Conservation (phyloP, 2,888 invertebrate species). For the Ornithoptera priamus region DNA sequence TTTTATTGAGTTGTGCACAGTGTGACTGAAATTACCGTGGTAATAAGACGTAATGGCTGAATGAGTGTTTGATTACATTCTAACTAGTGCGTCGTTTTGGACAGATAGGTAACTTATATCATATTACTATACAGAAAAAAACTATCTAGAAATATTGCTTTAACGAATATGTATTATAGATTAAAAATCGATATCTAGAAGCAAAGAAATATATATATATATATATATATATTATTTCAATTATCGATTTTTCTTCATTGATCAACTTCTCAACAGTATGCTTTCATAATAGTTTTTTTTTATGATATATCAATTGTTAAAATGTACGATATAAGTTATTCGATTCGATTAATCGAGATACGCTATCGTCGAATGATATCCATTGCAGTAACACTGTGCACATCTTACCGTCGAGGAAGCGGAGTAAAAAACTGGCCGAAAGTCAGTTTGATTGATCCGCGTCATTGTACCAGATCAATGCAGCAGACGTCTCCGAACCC, state of each 20-base stretch:
- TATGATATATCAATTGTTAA: too few species aligned
- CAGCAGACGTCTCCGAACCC: slow-evolving; percentile 14
- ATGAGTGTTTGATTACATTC: too few species aligned
- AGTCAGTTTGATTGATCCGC: slow-evolving; percentile 44
- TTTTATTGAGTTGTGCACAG: too few species aligned
- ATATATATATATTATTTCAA: not conserved
- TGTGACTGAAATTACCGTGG: too few species aligned
- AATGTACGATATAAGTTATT: slow-evolving; percentile 12
- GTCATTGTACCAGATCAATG: slow-evolving; percentile 39
- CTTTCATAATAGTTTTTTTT: too few species aligned
- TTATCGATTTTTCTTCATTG: not conserved
- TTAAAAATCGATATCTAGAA: not conserved
- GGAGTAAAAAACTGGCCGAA: slow-evolving; percentile 16
- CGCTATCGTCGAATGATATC: not conserved
- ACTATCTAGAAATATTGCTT: not conserved
- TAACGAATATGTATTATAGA: not conserved
- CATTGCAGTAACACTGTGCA: slow-evolving; percentile 16
- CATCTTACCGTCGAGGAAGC: slow-evolving; percentile 1
- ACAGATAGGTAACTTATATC: too few species aligned
- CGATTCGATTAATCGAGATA: slow-evolving; percentile 7
- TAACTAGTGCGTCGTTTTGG: too few species aligned
- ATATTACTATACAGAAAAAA: too few species aligned
- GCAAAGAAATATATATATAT: not conserved
- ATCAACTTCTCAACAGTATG: not conserved
- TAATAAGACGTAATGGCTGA: too few species aligned